Conservation (phyloP, 1,140 invertebrate species). For the Drosophila nigromelanica region DNA sequence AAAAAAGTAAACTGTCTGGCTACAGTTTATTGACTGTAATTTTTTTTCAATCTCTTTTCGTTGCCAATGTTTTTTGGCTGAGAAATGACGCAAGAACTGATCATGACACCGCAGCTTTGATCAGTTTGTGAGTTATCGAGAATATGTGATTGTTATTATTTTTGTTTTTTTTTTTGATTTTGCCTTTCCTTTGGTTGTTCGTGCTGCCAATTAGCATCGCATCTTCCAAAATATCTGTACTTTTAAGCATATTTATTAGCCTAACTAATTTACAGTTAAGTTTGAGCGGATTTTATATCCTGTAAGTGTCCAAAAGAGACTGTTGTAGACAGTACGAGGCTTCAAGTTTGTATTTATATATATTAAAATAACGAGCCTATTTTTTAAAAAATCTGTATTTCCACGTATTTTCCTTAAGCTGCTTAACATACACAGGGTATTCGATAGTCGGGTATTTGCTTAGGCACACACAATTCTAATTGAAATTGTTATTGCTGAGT, state of each 20-base stretch:
- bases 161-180: background rate
- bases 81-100: conserved; percentile 2
- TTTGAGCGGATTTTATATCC: background rate
- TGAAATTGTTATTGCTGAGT: background rate
- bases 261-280: conserved; percentile 50
- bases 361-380: too few species aligned
- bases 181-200: conserved; percentile 10
- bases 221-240: background rate
- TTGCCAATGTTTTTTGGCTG: background rate
- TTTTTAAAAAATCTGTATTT: too few species aligned
- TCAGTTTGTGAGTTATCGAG: conserved; percentile 4
- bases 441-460: background rate
- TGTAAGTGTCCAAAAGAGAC: too few species aligned
- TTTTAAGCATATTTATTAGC: conserved; percentile 46
- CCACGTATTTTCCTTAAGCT: too few species aligned
- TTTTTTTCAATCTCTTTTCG: background rate
- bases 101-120: conserved; percentile 5
- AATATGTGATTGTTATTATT: conserved; percentile 1
- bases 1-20: too few species aligned
- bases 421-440: conserved; percentile 19
- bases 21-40: too few species aligned
- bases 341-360: too few species aligned
- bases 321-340: too few species aligned
- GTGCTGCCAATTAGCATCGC: conserved; percentile 53
- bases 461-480: background rate